Base-by-base conservation (phyloP, 2,888 invertebrate species). In the Coelogynopora nodosa region DNA sequence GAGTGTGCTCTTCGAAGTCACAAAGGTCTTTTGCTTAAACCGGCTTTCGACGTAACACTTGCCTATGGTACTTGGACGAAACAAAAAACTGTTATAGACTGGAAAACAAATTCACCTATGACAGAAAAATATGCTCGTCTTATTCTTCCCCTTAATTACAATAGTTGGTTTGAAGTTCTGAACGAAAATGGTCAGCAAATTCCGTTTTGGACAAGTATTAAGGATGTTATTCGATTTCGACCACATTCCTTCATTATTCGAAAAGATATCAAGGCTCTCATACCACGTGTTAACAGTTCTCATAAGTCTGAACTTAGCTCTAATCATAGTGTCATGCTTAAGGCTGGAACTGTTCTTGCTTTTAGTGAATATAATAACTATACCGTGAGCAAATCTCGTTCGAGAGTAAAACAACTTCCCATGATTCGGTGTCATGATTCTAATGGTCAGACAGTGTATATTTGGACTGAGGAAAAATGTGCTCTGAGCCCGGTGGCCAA, bases 121-220 rank as follows among this genome's bases (percentile, higher is more conserved):
- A 74, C 74, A 5, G 74, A 74, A 74, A 74, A 74, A 26, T 26
- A 74, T 74, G 74, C 74, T 26, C 18, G 74, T 5, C 23, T 74
- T 2, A 74, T 74, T 74, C 74, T 74, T 74, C 74, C 74, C 23
- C 5, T 74, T 5, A 74, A 74, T 74, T 74, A 74, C 23, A 74
- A 5, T 23, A 74, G 23, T 26, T 74, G 74, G 74, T 74, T 74
- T 74, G 87, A 87, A 87, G 31, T 87, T 23, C 67, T 87, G 27
- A 87, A 87, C 30, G 87, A 87, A 27, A 87, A 81, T 30, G 30
- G 67, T 2, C 74, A 30, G 13, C 30, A 67, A 26, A 86, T 87
- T 81, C 87, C 87, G 5, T 81, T 26, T 26, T 87, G 85, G 86
- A 87, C 30, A 23, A 86, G 30, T 18, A 85, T 86, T 13, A 85